Evolutionary conservation across 2,113 vertebrate species (phyloP).

Genomic region (Glareola pratincola): DNA sequence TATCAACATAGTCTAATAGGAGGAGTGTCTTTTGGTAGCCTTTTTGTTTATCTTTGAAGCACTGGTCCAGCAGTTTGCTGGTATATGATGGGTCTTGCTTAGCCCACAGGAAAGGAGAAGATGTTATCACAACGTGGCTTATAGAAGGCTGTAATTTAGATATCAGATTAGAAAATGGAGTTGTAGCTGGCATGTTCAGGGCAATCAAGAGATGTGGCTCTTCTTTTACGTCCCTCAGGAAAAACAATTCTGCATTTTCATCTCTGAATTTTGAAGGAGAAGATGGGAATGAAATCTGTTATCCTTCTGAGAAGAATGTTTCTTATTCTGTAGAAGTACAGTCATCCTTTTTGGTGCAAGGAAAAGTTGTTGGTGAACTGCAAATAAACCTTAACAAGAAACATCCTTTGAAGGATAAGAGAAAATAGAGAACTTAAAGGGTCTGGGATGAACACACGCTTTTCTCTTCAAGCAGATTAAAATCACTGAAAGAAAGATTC

Average conservation of each 20-base stretch:
- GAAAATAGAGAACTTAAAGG: background rate
- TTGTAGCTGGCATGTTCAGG: background rate
- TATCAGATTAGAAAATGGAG: background rate
- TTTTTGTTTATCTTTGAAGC: background rate
- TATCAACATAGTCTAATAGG: background rate
- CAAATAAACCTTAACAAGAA: background rate
- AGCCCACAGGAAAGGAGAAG: background rate
- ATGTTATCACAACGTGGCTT: background rate
- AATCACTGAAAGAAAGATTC: background rate
- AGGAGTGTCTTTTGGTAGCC: background rate
- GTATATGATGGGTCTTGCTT: background rate
- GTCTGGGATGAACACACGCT: background rate
- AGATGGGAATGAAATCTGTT: background rate
- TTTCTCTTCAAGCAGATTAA: background rate
- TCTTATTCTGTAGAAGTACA: background rate
- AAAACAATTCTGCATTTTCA: background rate
- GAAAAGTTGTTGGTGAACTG: background rate
- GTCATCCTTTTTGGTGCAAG: background rate
- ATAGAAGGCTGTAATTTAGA: background rate
- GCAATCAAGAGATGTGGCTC: background rate
- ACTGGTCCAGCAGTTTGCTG: background rate
- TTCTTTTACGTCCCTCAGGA: background rate
- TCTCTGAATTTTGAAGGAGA: background rate
- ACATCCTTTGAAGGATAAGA: background rate
- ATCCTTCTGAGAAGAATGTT: background rate